phyloP scores from a whole-genome alignment of 2,113 vertebrate genomes.

The Halcyon malimbica region DNA sequence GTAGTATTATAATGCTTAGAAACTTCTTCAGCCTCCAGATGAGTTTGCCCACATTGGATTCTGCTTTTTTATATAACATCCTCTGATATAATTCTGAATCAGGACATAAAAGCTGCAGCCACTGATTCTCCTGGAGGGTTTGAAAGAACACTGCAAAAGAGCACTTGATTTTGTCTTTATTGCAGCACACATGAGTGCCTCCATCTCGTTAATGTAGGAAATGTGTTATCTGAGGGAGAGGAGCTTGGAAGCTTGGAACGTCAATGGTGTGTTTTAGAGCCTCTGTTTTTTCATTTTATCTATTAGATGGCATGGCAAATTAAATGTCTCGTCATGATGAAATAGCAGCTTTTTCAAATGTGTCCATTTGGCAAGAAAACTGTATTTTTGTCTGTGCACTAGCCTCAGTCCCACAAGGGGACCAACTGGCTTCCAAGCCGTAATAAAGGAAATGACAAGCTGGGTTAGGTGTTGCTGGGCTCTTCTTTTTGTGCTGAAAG shows the following conservation, averaged over 20 bases:
- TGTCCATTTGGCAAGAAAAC: slow-evolving; percentile 47
- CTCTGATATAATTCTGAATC: not conserved
- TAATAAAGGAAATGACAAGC: slow-evolving; percentile 26
- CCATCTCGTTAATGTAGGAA: slow-evolving; percentile 56
- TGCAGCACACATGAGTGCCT: slow-evolving; percentile 55
- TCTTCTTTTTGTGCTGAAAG: not conserved
- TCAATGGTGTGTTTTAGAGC: not conserved
- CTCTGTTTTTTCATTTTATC: slow-evolving; percentile 9
- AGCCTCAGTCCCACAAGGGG: not conserved
- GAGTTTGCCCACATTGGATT: not conserved
- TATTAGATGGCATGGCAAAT: slow-evolving; percentile 52
- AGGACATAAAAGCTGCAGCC: not conserved
- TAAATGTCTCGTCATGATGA: slow-evolving; percentile 16
- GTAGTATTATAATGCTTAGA: not conserved
- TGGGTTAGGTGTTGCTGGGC: not conserved
- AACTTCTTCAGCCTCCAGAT: not conserved
- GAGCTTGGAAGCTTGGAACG: not conserved
- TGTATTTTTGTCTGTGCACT: not conserved
- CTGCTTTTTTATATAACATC: not conserved
- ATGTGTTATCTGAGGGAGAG: slow-evolving; percentile 38
- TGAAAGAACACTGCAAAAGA: slow-evolving; percentile 1
- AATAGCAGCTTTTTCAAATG: slow-evolving; percentile 37
- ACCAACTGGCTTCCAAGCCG: not conserved
- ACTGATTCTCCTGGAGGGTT: slow-evolving; percentile 20
- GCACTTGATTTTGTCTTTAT: slow-evolving; percentile 55